Conservation (phyloP, 2,888 invertebrate species). For the Willowsia nigromaculata region DNA sequence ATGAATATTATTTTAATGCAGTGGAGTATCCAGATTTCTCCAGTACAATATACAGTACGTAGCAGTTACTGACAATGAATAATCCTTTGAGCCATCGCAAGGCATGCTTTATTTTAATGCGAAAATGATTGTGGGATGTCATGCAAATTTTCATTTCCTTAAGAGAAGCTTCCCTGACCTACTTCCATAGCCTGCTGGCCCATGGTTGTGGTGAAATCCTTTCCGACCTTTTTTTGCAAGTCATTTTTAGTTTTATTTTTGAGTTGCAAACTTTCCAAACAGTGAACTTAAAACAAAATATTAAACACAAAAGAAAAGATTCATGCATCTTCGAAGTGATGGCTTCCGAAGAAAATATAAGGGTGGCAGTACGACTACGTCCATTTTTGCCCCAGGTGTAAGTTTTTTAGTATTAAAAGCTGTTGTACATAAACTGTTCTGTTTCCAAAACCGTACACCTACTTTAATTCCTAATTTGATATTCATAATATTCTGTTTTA, state of each 20-base stretch:
- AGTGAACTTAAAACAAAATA: too few species aligned
- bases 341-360: conserved; percentile 59
- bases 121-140: conserved; percentile 55
- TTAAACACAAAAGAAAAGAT: too few species aligned
- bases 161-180: conserved; percentile 46
- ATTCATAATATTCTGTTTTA: neutral
- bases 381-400: conserved; percentile 51
- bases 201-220: neutral
- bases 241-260: neutral
- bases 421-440: too few species aligned
- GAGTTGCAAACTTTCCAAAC: neutral
- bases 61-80: neutral
- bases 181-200: neutral
- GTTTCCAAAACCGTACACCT: too few species aligned
- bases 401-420: too few species aligned
- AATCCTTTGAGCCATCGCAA: neutral
- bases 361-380: conserved; percentile 65
- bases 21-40: neutral
- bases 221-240: conserved; percentile 2
- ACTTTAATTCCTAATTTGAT: neutral
- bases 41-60: neutral
- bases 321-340: conserved; percentile 8
- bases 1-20: neutral
- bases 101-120: neutral
- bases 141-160: conserved; percentile 48